Base-by-base conservation (phyloP, 2,113 vertebrate species). In the Ailuropoda melanoleuca region DNA sequence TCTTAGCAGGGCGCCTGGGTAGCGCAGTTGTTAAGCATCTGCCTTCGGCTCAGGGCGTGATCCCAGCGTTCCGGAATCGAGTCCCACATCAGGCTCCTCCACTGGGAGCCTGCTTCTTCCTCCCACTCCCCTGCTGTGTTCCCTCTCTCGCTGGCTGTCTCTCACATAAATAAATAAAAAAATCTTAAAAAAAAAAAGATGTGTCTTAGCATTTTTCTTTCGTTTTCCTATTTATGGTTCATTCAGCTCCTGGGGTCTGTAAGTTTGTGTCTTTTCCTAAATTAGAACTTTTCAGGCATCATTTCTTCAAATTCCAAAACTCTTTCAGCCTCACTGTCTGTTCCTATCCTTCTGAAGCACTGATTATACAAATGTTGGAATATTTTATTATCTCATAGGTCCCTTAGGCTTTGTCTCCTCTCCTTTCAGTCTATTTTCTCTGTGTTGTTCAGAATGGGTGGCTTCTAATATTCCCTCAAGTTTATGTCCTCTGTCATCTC, bases 251-350 rank as follows among this genome's bases (percentile, higher is more conserved):
- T 93, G 92, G 17, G 17, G 24, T 87, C 68, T 62, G 6, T 56
- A 84, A 6, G 19, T 75, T 74, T 93, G 29, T 72, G 31, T 86
- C 12, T 95, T 96, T 91, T 92, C 56, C 70, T 82, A 97, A 92
- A 94, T 50, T 84, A 81, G 19, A 95, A 91, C 46, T 81, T 88
- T 91, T 93, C 1, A 85, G 43, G 2, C 31, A 84, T 68, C 84
- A 50, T 72, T 93, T 86, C 43, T 93, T 91, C 56, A 88, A 77
- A 56, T 75, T 91, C 50, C 82, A 82, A 56, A 75, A 48, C 4
- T 93, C 46, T 90, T 95, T 96, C 77, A 93, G 56, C 43, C 17
- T 62, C 34, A 66, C 24, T 88, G 19, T 55, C 23, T 93, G 82
- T 5, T 82, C 56, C 14, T 81, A 53, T 74, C 23, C 48, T 95